Evolutionary conservation across 2,113 vertebrate species (phyloP).

Genomic region (Nestor notabilis): DNA sequence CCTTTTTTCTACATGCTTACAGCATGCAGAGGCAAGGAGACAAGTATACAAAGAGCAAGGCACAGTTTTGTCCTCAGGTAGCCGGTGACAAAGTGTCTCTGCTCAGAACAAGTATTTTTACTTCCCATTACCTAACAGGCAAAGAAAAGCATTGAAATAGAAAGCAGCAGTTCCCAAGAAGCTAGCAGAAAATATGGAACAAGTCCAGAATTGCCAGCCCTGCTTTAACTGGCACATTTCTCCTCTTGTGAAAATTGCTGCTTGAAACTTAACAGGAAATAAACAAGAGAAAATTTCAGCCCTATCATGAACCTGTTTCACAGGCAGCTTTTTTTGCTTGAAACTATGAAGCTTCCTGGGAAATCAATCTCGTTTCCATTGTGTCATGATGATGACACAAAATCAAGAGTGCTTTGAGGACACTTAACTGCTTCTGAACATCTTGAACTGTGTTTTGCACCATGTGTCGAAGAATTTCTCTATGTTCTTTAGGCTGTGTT

Average conservation of each 20-base stretch:
- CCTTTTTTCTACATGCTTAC: background rate
- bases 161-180: background rate
- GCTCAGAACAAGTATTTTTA: background rate
- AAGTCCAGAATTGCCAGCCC: background rate
- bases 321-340: background rate
- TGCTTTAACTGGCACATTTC: background rate
- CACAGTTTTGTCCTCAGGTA: background rate
- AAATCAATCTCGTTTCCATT: background rate
- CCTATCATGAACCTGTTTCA: background rate
- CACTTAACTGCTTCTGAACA: background rate
- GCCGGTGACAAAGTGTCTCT: background rate
- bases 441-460: background rate
- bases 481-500: conserved; percentile 2
- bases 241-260: background rate
- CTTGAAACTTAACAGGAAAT: background rate
- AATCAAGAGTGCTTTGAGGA: background rate
- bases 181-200: background rate
- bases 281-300: background rate
- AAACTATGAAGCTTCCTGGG: background rate
- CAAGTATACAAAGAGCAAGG: background rate
- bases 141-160: background rate
- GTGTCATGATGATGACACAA: background rate
- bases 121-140: background rate
- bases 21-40: background rate
- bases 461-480: background rate